These are phyloP conservation scores for Mesoligia furuncula DNA, from an alignment of 2,888 invertebrate genomes.

Conservation along the genomic window DNA sequence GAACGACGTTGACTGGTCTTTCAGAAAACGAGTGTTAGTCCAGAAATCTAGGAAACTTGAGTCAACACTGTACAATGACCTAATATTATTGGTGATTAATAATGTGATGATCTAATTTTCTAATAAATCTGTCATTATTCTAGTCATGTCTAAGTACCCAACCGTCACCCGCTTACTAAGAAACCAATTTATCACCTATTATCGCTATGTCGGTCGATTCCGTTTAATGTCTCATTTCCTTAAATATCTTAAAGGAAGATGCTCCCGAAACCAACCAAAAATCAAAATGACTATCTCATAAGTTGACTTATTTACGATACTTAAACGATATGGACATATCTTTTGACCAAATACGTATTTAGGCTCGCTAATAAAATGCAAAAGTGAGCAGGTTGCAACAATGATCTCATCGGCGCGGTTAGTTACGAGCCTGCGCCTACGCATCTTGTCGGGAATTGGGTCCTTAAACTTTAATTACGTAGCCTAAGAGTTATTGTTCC, in stretches of 20 bases:
- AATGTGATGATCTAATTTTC: constrained; percentile 25
- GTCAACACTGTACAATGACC: constrained; percentile 14
- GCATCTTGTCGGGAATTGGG: constrained; percentile 55
- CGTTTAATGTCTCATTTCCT: neutral
- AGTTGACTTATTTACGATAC: neutral
- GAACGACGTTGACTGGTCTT: too few species aligned
- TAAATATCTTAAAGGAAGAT: neutral
- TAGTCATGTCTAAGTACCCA: constrained; percentile 28
- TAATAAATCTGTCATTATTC: constrained; percentile 27
- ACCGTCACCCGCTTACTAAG: constrained; percentile 1
- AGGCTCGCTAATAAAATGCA: constrained; percentile 60
- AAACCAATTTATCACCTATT: constrained; percentile 16
- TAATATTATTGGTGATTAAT: constrained; percentile 45
- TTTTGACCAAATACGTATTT: constrained; percentile 44
- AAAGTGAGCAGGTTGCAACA: constrained; percentile 59
- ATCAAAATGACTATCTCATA: neutral
- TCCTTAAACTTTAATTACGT: constrained; percentile 52
- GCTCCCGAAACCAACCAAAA: neutral
- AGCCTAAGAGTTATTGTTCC: constrained; percentile 23
- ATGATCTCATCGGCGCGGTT: constrained; percentile 68
- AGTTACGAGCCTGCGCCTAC: constrained; percentile 58
- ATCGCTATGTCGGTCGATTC: neutral
- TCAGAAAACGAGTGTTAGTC: neutral
- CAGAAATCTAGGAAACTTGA: constrained; percentile 11
- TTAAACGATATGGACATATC: neutral